Evolutionary conservation across 1,140 invertebrate genomes (phyloP), one percentile per base, ranked within the genome.

Genomic region (Limonius californicus): DNA sequence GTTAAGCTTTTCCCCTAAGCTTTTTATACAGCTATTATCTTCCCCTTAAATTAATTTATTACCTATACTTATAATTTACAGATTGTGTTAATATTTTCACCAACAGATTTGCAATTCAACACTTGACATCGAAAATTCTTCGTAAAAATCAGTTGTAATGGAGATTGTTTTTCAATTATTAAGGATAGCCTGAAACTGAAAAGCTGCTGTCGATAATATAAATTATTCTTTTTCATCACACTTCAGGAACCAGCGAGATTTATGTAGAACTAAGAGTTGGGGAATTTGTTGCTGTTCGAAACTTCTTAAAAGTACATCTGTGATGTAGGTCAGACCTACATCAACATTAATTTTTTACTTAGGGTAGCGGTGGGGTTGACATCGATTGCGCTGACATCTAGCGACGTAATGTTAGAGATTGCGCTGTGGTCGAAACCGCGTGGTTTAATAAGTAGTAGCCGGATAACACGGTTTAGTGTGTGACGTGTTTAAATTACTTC

Each of bases 311-410:
- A 12, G 8, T 39, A 8, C 19, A 3, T 19, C 2, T 18, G 7
- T 50, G 45, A 50, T 50, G 45, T 50, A 21, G 45, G 45, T 50
- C 45, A 50, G 45, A 50, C 45, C 45, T 50, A 50, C 45, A 50
- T 50, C 16, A 50, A 50, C 45, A 50, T 50, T 50, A 18, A 50
- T 50, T 50, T 50, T 50, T 50, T 50, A 50, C 45, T 50, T 21
- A 11, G 45, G 42, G 39, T 20, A 35, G 19, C 19, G 43, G 61
- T 62, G 42, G 61, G 54, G 61, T 62, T 53, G 42, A 39, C 61
- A 57, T 57, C 54, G 39, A 62, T 57, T 50, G 54, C 47, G 45
- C 50, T 54, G 61, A 62, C 61, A 62, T 62, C 61, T 62, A 62
- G 50, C 43, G 61, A 27, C 20, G 61, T 42, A 57, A 62, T 57